A percentile compares a stretch with the other conserved stretches of the same genome.
Conservation (phyloP, 2,797 vertebrate genomes). For the Anableps anableps region DNA sequence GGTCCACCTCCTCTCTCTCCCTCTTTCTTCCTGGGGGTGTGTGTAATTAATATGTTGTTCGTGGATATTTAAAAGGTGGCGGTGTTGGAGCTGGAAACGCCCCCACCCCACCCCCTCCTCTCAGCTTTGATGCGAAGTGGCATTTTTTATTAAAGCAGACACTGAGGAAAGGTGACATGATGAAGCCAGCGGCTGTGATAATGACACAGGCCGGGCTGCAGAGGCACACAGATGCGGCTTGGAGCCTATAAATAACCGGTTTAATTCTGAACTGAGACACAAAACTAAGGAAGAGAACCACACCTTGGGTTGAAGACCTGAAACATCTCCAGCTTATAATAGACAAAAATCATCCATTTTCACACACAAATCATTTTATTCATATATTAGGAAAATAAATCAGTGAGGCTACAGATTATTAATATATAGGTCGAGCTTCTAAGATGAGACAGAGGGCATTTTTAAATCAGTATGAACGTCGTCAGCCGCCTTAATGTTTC, state of each 20-base stretch:
- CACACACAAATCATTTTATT: background rate
- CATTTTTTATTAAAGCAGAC: conserved; percentile 19
- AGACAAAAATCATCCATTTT: background rate
- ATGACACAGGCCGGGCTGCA: conserved; percentile 38
- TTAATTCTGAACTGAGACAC: conserved; percentile 38
- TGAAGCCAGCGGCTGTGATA: conserved; percentile 31
- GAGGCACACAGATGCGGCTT: conserved; percentile 40
- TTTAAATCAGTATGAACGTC: conserved; percentile 25
- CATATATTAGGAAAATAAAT: conserved; percentile 6
- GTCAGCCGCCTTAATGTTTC: conserved; percentile 35
- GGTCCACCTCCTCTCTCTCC: conserved; percentile 37
- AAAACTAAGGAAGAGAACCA: conserved; percentile 66
- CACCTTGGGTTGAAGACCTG: conserved; percentile 70
- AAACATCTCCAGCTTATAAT: conserved; percentile 39
- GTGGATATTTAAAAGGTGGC: conserved; percentile 30
- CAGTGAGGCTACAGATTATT: background rate
- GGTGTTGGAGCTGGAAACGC: conserved; percentile 60
- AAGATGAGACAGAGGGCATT: conserved; percentile 10
- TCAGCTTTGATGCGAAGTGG: conserved; percentile 43
- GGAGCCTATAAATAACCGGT: conserved; percentile 55
- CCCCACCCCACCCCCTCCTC: conserved; percentile 15
- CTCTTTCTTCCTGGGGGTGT: conserved; percentile 2
- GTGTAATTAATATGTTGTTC: conserved; percentile 45
- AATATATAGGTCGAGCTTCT: conserved; percentile 20
- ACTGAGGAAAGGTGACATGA: conserved; percentile 55